Evolutionary conservation across 2,113 vertebrate genomes (phyloP), one percentile per base, ranked within the genome.

Genomic region (Ceratotherium simum): DNA sequence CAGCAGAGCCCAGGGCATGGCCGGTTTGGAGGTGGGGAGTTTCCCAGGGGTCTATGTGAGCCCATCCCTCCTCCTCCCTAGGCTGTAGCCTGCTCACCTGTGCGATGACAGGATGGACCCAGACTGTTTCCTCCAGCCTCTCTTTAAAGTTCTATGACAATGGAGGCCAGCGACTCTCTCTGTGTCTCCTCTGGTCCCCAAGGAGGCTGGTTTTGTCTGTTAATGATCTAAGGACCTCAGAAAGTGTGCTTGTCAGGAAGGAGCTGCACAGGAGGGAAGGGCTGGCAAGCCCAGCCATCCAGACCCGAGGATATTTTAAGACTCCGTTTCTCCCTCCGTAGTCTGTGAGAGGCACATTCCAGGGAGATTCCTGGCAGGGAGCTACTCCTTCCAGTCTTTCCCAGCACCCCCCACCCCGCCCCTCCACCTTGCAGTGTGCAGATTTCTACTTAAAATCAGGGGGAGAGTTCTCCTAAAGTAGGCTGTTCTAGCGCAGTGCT

Each of bases 241-340:
- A 62, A 20, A 42, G 4, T 13, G 2, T 60, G 51, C 56, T 84
- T 29, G 6, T 39, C 12, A 6, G 11, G 27, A 81, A 86, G 33
- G 27, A 70, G 31, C 70, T 17, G 48, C 29, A 8, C 31, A 65
- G 7, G 23, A 73, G 4, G n/a, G 25, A 42, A 89, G 48, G 39
- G 0, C 13, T 86, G 39, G 8, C 0, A 0, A 84, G 2, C 27
- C 23, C 42, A 13, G 51, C 2, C 14, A 9, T 1, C 17, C 51
- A 60, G 51, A 62, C 20, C 14, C 7, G 31, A 86, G 36, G 20
- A 8, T 73, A 65, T 51, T 60, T 91, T 84, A 80, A 82, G 42
- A 81, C 90, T 82, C 54, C 29, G 8, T n/a, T 72, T 97, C 23
- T 73, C 33, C 62, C 85, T 92, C 51, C 51, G 14, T 54, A 54